Evolutionary conservation across 1,140 invertebrate genomes (phyloP), one percentile per base, ranked within the genome.

Genomic region (Apis cerana): DNA sequence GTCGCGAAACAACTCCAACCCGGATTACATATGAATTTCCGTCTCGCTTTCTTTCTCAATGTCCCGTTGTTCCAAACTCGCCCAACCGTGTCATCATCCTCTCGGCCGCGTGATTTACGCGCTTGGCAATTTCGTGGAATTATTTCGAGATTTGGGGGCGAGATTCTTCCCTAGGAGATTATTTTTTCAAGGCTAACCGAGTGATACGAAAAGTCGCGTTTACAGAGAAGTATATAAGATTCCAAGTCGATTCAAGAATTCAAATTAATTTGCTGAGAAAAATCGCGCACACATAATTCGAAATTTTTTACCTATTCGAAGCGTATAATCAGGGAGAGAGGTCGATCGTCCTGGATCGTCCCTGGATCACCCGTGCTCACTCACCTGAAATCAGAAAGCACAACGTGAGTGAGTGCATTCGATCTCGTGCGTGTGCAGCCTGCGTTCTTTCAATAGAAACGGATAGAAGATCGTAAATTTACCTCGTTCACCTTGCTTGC

Each of bases 381-480:
- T 82, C 75, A 84, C 77, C 62, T 75, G 85, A 81, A 79, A 87
- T 87, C 70, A 81, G 71, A 81, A 88, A 83, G 74, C 33, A 48
- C 50, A 70, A 67, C 62, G 17, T 50, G 67, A n/a, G 65, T 21
- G 77, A 87, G 58, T 75, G 77, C 62, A 78, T 76, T 67, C 59
- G 76, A 15, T 54, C 67, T 43, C 33, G 61, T 64, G 56, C 75
- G 21, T 79, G 17, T 78, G 59, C 64, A 80, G 19, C 58, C 67
- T 52, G 65, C 54, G 70, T 59, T 64, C 74, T 33, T 85, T 87
- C 71, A 84, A 87, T 74, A 70, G 76, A 74, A 56, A 75, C 56
- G 62, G 65, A 79, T 69, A 88, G 85, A 64, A 67, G 79, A 71
- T 64, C 75, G 83, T 88, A 88, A 88, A 88, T 88, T 88, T 85